Evolutionary conservation across 2,113 vertebrate species (phyloP), one percentile per base, ranked within the genome.

Genomic region (Lepus americanus): DNA sequence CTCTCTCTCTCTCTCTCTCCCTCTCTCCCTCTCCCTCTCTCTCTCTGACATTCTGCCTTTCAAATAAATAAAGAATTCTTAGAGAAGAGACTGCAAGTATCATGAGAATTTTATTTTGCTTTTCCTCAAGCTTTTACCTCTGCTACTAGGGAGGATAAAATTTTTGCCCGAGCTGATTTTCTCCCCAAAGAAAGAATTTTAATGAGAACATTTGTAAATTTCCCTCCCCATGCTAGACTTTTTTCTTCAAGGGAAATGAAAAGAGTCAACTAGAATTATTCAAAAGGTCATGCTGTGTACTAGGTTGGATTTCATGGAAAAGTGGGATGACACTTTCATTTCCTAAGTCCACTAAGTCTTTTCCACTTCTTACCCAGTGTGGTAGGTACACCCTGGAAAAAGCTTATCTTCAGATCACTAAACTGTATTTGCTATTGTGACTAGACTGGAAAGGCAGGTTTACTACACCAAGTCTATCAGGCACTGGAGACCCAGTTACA

Each of bases 281-380:
- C 44, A 96, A 27, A 89, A 81, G 17, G 44, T 74, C 61, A 39
- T 16, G 29, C 0, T 44, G 44, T 59, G 36, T 81, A 88, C 36
- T 89, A 81, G 36, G 7, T 80, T 79, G 84, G 17, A 14, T 66
- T 90, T 88, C 67, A 83, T 14, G 80, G 59, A 95, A 96, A 44
- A 11, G 27, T 80, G 13, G 19, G 22, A 79, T 16, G 3, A 87
- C 72, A 67, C 10, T 90, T 83, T 77, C 4, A 88, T 22, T 55
- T 89, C 36, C 44, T 80, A 49, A 83, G 20, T 74, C 19, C 67
- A 81, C 23, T 87, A 87, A 95, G 49, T 74, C 23, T 31, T 9
- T 90, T 67, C 61, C 29, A 72, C 67, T 72, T 95, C 69, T 90
- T 59, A 81, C n/a, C 31, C 31, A 19, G 25, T 51, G 27, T 78